Conservation (phyloP, 2,888 invertebrate genomes). For the Eupithecia centaureata region DNA sequence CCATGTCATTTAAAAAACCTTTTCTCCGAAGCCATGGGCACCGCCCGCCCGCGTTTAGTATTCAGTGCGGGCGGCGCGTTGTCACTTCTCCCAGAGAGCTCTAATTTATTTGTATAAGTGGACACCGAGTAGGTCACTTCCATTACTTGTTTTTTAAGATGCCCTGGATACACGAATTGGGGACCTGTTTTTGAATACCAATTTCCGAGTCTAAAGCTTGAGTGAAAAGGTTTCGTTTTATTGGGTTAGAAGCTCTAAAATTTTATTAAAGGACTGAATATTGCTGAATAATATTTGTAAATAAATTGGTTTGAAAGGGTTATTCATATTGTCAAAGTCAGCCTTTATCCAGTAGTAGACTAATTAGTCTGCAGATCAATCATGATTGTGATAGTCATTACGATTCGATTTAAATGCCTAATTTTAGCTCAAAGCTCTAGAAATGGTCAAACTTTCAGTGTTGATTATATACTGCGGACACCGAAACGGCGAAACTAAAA, state of each 20-base stretch:
- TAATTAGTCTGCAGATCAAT: too few relatives aligned
- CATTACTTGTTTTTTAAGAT: conserved; percentile 43
- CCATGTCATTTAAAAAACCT: not conserved
- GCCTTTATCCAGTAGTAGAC: not conserved
- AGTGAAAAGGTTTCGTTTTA: conserved; percentile 4
- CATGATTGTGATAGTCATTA: too few relatives aligned
- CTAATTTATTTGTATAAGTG: conserved; percentile 54
- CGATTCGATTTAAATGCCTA: too few relatives aligned
- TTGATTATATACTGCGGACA: not conserved
- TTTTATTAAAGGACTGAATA: not conserved
- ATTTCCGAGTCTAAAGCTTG: conserved; percentile 7
- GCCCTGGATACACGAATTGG: conserved; percentile 22
- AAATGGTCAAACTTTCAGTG: not conserved
- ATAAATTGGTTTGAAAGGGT: not conserved
- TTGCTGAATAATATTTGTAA: not conserved
- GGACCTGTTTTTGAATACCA: conserved; percentile 30
- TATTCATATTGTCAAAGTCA: not conserved
- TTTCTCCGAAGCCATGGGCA: conserved; percentile 23
- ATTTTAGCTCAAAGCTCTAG: not conserved
- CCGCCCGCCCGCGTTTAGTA: conserved; percentile 48
- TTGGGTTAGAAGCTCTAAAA: not conserved
- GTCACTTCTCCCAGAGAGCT: conserved; percentile 50
- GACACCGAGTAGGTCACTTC: conserved; percentile 44
- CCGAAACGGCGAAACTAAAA: not conserved
- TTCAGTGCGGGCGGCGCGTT: conserved; percentile 45